phyloP scores from a whole-genome alignment of 2,113 vertebrate species.

The Rostratula benghalensis region DNA sequence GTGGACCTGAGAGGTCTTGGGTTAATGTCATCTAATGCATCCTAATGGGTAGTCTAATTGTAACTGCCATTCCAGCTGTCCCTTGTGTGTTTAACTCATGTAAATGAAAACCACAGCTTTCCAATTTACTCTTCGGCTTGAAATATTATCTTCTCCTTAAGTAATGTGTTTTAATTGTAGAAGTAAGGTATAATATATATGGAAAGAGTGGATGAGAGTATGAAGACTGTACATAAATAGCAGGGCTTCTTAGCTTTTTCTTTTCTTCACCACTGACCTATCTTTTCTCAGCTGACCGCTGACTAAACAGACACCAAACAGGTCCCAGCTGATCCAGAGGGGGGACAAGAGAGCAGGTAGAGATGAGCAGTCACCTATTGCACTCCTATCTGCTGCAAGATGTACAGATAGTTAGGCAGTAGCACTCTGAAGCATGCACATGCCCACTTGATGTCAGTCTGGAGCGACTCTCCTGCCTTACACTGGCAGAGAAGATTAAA shows the following conservation, averaged over 20 bases:
- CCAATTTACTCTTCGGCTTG: slow-evolving; percentile 40
- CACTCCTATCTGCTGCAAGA: not conserved
- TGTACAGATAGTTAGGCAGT: not conserved
- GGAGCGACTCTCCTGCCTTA: not conserved
- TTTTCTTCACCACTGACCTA: not conserved
- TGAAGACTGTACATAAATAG: not conserved
- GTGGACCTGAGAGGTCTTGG: slow-evolving; percentile 65
- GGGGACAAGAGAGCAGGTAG: not conserved
- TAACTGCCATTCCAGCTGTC: slow-evolving; percentile 64
- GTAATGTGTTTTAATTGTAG: slow-evolving; percentile 58
- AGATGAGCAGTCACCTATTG: not conserved
- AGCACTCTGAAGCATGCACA: not conserved
- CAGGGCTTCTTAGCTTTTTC: not conserved
- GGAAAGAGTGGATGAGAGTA: not conserved
- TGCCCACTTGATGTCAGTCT: slow-evolving; percentile 14
- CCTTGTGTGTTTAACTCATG: slow-evolving; percentile 59
- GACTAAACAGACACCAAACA: not conserved
- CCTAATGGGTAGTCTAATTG: slow-evolving; percentile 67
- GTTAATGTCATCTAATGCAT: slow-evolving; percentile 72
- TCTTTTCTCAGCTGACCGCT: not conserved
- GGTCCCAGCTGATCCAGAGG: not conserved
- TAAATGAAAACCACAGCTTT: slow-evolving; percentile 66
- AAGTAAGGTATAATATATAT: slow-evolving; percentile 2
- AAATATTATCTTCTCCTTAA: slow-evolving; percentile 53
- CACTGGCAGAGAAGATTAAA: slow-evolving; percentile 4